Base-by-base conservation (phyloP, 2,888 invertebrate species). In the Arrhopalites spinosus region DNA sequence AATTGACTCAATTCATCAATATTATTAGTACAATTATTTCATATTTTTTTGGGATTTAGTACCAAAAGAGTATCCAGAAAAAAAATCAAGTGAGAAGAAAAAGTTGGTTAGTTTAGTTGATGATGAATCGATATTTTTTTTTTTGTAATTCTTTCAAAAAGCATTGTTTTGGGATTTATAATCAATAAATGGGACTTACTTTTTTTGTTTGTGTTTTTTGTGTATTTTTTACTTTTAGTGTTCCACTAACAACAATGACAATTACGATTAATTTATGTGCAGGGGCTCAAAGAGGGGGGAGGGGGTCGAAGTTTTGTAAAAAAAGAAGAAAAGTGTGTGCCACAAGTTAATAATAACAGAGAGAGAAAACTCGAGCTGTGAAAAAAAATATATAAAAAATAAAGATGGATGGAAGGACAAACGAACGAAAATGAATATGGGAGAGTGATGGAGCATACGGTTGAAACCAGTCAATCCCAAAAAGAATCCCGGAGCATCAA, bases 281-380 rank as follows among this genome's bases (percentile, higher is more conserved):
- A 11, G 23, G 23, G 23, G n/a, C n/a, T 36, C 36, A 36, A 36
- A 50, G 15, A 47, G 7, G n/a, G 47, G n/a, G 13, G 15, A 47
- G 36, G 53, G 23, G 53, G 5, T 59, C 59, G 25, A 25, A 20
- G 15, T 25, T 30, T 36, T 25, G 11, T 53, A 56, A n/a, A 53
- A 69, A 47, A 27, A 69, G 8, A 69, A 71, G 23, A 25, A 71
- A 71, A 71, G 5, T 29, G 30, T 29, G 27, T 66, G n/a, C 36
- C 20, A 13, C 43, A 47, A 68, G 30, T 30, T 0, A 70, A 29
- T 30, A 3, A 30, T 53, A 23, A 70, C 30, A 36, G 25, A 29
- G 47, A 68, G 23, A 27, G n/a, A 45, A n/a, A 23, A 23, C 15
- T 59, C 13, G 29, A 29, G 59, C 25, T 70, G 36, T 59, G 56